These are phyloP conservation scores for Paralichthys olivaceus DNA, from an alignment of 2,113 vertebrate species.

Conservation along the genomic window DNA sequence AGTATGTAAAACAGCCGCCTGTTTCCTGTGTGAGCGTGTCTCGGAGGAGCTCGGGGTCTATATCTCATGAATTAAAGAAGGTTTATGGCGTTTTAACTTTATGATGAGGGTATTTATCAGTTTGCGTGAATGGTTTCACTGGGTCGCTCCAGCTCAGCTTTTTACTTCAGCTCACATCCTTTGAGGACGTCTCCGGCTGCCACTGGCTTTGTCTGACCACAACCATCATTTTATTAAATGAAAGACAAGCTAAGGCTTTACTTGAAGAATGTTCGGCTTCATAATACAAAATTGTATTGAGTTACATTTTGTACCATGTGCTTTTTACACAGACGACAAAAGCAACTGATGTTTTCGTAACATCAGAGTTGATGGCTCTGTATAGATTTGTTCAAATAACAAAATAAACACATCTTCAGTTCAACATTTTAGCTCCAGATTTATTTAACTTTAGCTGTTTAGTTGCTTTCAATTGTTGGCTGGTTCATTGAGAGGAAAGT, in stretches of 20 bases:
- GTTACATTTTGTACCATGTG: constrained; percentile 39
- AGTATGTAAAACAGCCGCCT: constrained; percentile 6
- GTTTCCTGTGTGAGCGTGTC: constrained; percentile 19
- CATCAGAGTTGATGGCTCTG: constrained; percentile 12
- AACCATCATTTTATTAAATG: constrained; percentile 48
- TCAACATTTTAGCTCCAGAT: constrained; percentile 39
- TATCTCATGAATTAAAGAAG: constrained; percentile 17
- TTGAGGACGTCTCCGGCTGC: constrained; percentile 46
- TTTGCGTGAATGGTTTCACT: constrained; percentile 32
- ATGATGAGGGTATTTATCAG: constrained; percentile 10
- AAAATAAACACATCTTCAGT: constrained; percentile 34
- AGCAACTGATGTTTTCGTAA: constrained; percentile 9
- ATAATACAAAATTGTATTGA: constrained; percentile 11
- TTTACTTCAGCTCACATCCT: constrained; percentile 14
- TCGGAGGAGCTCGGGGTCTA: constrained; percentile 26
- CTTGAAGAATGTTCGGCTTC: constrained; percentile 46
- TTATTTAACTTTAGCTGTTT: constrained; percentile 52
- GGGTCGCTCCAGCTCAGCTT: constrained; percentile 13
- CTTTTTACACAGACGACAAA: constrained; percentile 24
- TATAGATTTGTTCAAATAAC: constrained; percentile 31
- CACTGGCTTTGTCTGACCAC: constrained; percentile 36
- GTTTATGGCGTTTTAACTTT: constrained; percentile 26
- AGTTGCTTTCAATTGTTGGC: constrained; percentile 4
- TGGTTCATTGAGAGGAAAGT: constrained; percentile 1
- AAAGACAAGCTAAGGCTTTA: constrained; percentile 29